phyloP scores from a whole-genome alignment of 2,113 vertebrate genomes.

The Ornithorhynchus anatinus region DNA sequence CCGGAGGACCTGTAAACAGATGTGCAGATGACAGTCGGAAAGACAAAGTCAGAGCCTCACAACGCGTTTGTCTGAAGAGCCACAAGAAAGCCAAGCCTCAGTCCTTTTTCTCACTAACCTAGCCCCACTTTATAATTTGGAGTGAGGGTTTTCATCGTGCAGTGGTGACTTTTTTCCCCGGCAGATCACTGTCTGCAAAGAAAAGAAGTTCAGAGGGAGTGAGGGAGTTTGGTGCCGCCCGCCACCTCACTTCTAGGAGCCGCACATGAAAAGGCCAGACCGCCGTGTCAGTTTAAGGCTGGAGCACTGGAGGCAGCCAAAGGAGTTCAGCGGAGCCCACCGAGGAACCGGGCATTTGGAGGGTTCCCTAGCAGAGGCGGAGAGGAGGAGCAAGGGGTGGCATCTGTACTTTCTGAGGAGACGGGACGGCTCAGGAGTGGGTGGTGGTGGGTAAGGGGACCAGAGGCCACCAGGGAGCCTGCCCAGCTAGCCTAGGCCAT shows the following conservation, averaged over 20 bases:
- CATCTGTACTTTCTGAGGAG: too few species aligned
- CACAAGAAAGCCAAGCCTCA: constrained; percentile 60
- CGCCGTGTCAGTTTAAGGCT: constrained; percentile 65
- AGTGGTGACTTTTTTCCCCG: constrained; percentile 57
- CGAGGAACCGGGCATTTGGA: too few species aligned
- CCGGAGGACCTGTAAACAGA: constrained; percentile 54
- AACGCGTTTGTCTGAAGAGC: constrained; percentile 58
- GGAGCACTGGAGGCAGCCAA: constrained; percentile 58
- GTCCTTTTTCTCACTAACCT: constrained; percentile 56
- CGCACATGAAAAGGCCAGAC: constrained; percentile 69
- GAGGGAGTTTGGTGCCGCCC: constrained; percentile 62
- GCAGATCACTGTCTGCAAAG: constrained; percentile 65
- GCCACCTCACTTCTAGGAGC: constrained; percentile 64
- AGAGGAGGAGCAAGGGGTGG: too few species aligned
- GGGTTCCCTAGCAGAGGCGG: too few species aligned
- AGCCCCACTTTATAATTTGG: constrained; percentile 41
- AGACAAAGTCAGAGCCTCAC: constrained; percentile 54
- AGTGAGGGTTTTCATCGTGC: constrained; percentile 56
- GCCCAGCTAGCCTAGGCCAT: too few species aligned
- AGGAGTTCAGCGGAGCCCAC: constrained; percentile 57
- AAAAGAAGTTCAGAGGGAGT: constrained; percentile 65
- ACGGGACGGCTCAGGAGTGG: too few species aligned
- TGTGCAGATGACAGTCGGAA: constrained; percentile 25
- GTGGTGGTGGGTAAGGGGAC: too few species aligned
- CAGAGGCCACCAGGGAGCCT: too few species aligned